phyloP scores from a whole-genome alignment of 2,888 invertebrate genomes.

The Rhagium mordax region DNA sequence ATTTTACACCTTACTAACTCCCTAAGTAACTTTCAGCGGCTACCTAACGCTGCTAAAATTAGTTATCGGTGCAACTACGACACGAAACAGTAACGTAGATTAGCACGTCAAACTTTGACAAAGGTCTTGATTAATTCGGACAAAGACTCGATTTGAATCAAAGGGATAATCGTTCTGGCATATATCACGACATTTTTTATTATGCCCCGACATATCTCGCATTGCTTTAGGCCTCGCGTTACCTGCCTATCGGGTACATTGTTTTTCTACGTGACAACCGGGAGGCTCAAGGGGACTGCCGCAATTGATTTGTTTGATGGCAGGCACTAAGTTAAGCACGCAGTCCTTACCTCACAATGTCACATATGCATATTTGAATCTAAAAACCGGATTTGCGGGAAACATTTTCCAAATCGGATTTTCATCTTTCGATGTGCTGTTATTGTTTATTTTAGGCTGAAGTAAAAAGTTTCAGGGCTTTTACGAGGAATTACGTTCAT shows the following conservation, averaged over 20 bases:
- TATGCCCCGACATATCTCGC: background rate
- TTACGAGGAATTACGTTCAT: background rate
- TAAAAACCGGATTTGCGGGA: background rate
- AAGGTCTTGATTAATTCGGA: background rate
- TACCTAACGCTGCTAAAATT: background rate
- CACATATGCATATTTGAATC: background rate
- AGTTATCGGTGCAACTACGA: background rate
- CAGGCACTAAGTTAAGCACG: no score
- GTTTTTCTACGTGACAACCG: background rate
- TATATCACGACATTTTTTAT: background rate
- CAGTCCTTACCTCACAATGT: no score
- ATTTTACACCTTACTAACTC: constrained; percentile 8
- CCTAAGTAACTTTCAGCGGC: background rate
- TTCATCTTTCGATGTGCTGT: background rate
- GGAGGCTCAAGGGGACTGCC: background rate
- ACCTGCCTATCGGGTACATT: constrained; percentile 5
- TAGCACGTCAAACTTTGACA: background rate
- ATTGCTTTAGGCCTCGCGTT: background rate
- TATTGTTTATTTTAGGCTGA: background rate
- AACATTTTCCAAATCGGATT: background rate
- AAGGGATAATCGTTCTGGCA: background rate
- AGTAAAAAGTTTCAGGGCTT: background rate
- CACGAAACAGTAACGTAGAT: background rate
- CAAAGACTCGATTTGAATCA: background rate
- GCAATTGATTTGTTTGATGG: background rate